Percentiles rank a stretch among this genome's conserved stretches.
phyloP scores from a whole-genome alignment of 2,797 vertebrate genomes.

The Myioborus melanocephalus region DNA sequence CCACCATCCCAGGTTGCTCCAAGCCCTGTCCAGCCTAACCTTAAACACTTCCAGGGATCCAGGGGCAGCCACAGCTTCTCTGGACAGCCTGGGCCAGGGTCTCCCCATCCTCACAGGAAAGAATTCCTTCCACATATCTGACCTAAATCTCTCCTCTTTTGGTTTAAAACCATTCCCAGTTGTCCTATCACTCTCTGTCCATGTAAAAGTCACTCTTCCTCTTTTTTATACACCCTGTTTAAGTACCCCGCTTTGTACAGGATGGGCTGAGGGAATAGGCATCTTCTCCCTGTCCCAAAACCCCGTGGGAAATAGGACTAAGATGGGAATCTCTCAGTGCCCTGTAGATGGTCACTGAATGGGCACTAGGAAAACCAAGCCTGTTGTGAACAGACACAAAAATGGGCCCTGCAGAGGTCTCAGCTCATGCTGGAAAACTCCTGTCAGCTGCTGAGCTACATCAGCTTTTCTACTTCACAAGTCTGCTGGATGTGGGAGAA shows the following conservation, averaged over 20 bases:
- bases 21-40: accelerated
- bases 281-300: background rate
- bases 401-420: background rate
- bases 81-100: accelerated
- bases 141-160: background rate
- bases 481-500: background rate
- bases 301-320: background rate
- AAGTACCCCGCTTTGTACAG: background rate
- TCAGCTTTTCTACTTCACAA: background rate
- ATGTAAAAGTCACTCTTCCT: background rate
- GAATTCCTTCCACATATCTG: background rate
- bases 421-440: background rate
- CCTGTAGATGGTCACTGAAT: background rate
- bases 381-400: background rate
- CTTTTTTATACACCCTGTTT: background rate
- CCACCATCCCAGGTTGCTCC: accelerated
- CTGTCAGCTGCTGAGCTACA: background rate
- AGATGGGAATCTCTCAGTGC: background rate
- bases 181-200: background rate
- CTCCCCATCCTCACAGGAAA: accelerated
- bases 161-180: background rate
- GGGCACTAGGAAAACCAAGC: background rate
- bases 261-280: background rate
- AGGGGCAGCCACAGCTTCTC: background rate
- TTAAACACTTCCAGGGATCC: background rate